Evolutionary conservation across 2,113 vertebrate genomes (phyloP), one percentile per base, ranked within the genome.

Genomic region (Tinamus guttatus): DNA sequence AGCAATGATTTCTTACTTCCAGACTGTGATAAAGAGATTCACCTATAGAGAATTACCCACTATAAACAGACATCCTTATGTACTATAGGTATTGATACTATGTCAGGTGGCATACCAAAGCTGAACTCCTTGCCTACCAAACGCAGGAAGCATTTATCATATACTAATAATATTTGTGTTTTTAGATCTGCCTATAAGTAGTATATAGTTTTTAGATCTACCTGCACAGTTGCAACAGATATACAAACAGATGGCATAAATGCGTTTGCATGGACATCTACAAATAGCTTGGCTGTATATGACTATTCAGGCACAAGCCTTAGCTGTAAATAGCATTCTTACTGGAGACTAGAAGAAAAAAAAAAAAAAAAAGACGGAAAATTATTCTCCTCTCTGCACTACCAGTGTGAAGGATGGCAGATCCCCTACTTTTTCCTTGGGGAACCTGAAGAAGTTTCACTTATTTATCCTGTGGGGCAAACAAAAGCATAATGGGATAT

Each of bases 261-360:
- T 41, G 5, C 5, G 64, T 87, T 83, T 81, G 8, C 11, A 52
- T 62, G 41, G 56, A 40, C 6, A 62, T 85, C 43, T 73, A 51
- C 47, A 91, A 87, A 90, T 67, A 83, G 82, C 62, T 81, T 80
- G 68, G 3, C 11, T 43, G 18, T 49, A 47, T 47, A 17, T 52
- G n/a, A 7, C 38, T 82, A n/a, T 47, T 63, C 3, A 20, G 68
- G 7, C 13, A 69, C 9, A 63, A 73, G 73, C 70, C 9, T 69
- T 17, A 77, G 38, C 22, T 34, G 18, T 22, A n/a, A 70, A 45
- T 86, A 87, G 41, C 67, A 56, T 13, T 3, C 74, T 4, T 60
- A 0, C 5, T 87, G 77, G 0, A 0, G 2, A 0, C 0, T 8
- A 34, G 16, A 38, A 5, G 27, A 67, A 32, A 40, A 28, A 41